phyloP scores from a whole-genome alignment of 2,797 vertebrate species.

The Rhyacichthys aspro region DNA sequence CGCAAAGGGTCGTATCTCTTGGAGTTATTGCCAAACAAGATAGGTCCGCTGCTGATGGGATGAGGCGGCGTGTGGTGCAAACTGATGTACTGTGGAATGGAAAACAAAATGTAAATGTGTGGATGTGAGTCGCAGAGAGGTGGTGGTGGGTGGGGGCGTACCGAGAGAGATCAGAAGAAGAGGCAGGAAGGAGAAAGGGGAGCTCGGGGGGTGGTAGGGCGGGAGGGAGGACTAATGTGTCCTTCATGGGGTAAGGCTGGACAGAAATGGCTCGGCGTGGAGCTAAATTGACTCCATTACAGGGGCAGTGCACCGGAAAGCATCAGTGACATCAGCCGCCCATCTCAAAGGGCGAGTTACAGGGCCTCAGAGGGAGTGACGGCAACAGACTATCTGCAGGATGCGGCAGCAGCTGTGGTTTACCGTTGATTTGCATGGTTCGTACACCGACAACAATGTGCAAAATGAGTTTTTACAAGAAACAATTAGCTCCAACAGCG shows the following conservation, averaged over 20 bases:
- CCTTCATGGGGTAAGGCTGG: conserved; percentile 71
- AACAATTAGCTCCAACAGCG: background rate
- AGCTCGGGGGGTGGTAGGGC: conserved; percentile 24
- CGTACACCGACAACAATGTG: conserved; percentile 20
- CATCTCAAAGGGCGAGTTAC: conserved; percentile 62
- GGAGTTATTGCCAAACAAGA: conserved; percentile 18
- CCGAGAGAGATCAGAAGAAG: conserved; percentile 28
- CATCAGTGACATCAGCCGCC: conserved; percentile 76
- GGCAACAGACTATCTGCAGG: conserved; percentile 50
- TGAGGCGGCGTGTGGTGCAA: background rate
- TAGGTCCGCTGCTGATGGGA: conserved; percentile 7
- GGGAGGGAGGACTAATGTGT: conserved; percentile 65
- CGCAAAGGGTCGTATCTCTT: conserved; percentile 20
- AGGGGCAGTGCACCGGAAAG: conserved; percentile 70
- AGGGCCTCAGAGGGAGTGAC: conserved; percentile 50
- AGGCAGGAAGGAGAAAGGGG: conserved; percentile 36
- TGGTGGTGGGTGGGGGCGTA: conserved; percentile 2
- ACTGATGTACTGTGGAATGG: conserved; percentile 36
- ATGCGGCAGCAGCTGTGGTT: conserved; percentile 44
- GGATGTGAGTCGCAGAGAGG: conserved; percentile 12
- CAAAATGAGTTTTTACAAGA: conserved; percentile 10
- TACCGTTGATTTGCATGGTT: conserved; percentile 57
- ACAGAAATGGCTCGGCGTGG: conserved; percentile 71
- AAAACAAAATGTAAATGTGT: conserved; percentile 52
- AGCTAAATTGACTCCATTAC: conserved; percentile 82